Evolutionary conservation across 2,888 invertebrate genomes (phyloP), one percentile per base, ranked within the genome.

Genomic region (Hirtodrosophila cameraria): DNA sequence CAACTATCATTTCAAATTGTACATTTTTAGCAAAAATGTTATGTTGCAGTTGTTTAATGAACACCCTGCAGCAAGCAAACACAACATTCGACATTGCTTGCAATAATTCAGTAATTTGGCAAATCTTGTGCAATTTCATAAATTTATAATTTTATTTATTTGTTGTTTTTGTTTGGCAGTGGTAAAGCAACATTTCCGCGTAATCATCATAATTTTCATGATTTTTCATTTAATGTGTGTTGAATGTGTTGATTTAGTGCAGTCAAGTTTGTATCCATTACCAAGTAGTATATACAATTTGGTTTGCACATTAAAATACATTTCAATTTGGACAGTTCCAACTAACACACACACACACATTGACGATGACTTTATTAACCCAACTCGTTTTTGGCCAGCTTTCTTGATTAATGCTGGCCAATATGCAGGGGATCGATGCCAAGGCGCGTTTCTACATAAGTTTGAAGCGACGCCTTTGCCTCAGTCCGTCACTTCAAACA

Each of bases 131-230:
- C 84, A 80, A 84, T 73, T 80, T 67, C 69, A 84, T 83, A 80
- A 80, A 80, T 69, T 61, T 25, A 31, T 12, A 36, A 61, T 55
- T 57, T 61, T 46, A 41, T 50, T 62, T 64, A 75, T 83, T n/a
- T n/a, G n/a, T n/a, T n/a, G n/a, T n/a, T 75, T 70, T 69, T 70
- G 70, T 70, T 11, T 28, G 53, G 30, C 49, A 11, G 11, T 46
- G 41, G 53, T 49, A 4, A 43, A 38, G 41, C 64, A 61, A 80
- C 77, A 86, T 80, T 80, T 86, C 80, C 80, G 86, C 67, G 67
- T 80, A 80, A 80, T 80, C 80, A 80, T 86, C 77, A 86, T 86
- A 86, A 80, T 79, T 78, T 76, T 75, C 38, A 30, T 42, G 45
- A 52, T 46, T 15, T 45, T 52, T 50, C 20, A 27, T 60, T 67